Conservation (phyloP, 2,797 vertebrate genomes). For the Gallinago nigripennis region DNA sequence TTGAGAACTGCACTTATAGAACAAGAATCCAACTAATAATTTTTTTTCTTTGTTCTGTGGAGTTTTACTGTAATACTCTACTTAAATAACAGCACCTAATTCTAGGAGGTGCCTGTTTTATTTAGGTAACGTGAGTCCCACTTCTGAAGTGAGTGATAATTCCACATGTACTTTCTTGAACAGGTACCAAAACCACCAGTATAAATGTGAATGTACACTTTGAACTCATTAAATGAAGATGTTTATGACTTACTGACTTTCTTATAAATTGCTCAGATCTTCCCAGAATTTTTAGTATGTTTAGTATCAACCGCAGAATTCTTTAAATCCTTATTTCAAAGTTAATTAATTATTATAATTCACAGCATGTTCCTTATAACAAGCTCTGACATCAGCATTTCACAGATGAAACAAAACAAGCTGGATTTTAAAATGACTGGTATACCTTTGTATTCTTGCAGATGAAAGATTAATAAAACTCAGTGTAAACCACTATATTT, state of each 20-base stretch:
- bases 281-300: background rate
- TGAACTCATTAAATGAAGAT: background rate
- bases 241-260: background rate
- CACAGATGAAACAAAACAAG: constrained; percentile 5
- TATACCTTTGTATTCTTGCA: background rate
- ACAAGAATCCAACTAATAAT: background rate
- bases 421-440: background rate
- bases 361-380: background rate
- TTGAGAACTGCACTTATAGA: background rate
- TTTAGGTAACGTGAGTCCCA: background rate
- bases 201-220: background rate
- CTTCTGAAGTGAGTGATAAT: background rate
- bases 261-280: background rate
- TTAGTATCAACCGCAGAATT: background rate
- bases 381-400: background rate
- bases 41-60: background rate
- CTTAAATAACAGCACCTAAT: background rate
- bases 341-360: background rate
- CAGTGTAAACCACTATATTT: constrained; percentile 17
- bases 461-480: constrained; percentile 16
- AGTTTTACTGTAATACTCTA: background rate
- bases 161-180: background rate
- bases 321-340: background rate
- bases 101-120: background rate
- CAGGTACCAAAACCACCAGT: background rate